phyloP scores from a whole-genome alignment of 2,888 invertebrate species.

The Lepidochrysops patricia region DNA sequence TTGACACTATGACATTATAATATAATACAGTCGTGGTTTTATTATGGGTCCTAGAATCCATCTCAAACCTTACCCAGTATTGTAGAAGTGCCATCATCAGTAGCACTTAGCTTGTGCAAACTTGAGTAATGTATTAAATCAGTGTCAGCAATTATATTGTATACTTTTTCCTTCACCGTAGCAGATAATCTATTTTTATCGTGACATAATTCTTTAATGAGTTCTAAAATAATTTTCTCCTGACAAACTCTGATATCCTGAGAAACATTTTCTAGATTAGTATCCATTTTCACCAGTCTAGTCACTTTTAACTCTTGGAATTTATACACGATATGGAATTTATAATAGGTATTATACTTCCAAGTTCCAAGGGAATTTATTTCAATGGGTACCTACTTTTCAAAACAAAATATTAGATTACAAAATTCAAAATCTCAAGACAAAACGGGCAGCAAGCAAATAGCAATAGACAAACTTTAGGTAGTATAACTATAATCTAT shows the following conservation, averaged over 20 bases:
- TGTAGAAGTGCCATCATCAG: slow-evolving; percentile 57
- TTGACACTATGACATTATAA: too few relatives aligned
- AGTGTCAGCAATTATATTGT: slow-evolving; percentile 54
- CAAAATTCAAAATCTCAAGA: too few relatives aligned
- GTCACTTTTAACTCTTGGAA: neutral
- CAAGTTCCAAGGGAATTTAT: too few relatives aligned
- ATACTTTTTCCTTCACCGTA: slow-evolving; percentile 52
- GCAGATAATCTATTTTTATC: slow-evolving; percentile 39
- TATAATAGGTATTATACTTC: too few relatives aligned
- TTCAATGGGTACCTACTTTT: too few relatives aligned
- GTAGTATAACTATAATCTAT: too few relatives aligned
- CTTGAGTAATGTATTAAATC: slow-evolving; percentile 55
- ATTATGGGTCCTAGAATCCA: neutral
- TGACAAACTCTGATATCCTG: slow-evolving; percentile 38
- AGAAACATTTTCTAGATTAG: slow-evolving; percentile 38
- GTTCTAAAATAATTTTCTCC: slow-evolving; percentile 50
- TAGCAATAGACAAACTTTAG: too few relatives aligned
- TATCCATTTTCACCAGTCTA: slow-evolving; percentile 45
- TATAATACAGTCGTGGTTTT: too few relatives aligned
- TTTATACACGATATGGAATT: too few relatives aligned
- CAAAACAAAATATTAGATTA: too few relatives aligned
- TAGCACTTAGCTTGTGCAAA: slow-evolving; percentile 53
- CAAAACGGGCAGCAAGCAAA: too few relatives aligned
- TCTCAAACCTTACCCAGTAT: slow-evolving; percentile 43
- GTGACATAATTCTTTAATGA: slow-evolving; percentile 51